A percentile compares a stretch with the other conserved stretches of the same genome.
Evolutionary conservation across 2,888 invertebrate species (phyloP).

Genomic region (Clistopyga incitator): DNA sequence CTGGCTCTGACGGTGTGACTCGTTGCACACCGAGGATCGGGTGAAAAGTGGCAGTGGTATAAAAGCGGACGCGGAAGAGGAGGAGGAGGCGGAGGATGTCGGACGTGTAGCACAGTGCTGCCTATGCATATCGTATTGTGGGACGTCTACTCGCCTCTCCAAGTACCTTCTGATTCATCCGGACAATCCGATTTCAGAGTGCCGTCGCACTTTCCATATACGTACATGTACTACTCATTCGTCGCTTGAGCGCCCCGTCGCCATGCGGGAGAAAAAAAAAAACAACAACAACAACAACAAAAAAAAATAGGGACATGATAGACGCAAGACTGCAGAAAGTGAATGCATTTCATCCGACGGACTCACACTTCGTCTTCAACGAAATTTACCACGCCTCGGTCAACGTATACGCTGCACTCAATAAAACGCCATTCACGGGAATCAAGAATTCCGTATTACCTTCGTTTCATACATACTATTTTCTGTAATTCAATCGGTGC

Average conservation of each 20-base stretch:
- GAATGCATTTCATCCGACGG: not conserved
- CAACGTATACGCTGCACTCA: too few species aligned
- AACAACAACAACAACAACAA: not conserved
- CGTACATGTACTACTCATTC: not conserved
- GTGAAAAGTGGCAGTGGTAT: slow-evolving; percentile 53
- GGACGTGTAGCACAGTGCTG: not conserved
- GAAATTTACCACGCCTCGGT: not conserved
- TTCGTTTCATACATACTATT: too few species aligned
- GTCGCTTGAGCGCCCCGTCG: not conserved
- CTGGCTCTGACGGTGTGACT: slow-evolving; percentile 18
- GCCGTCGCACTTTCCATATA: slow-evolving; percentile 19
- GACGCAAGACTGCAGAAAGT: not conserved
- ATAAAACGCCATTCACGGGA: too few species aligned
- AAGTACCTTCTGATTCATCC: slow-evolving; percentile 41
- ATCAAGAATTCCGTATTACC: too few species aligned
- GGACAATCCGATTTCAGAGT: slow-evolving; percentile 29
- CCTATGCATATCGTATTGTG: slow-evolving; percentile 46
- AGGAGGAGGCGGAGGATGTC: not conserved
- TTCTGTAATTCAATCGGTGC: too few species aligned
- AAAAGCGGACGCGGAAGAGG: slow-evolving; percentile 10
- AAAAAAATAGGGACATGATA: not conserved
- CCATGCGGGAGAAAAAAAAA: not conserved
- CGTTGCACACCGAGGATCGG: slow-evolving; percentile 37
- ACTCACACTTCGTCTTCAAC: not conserved
- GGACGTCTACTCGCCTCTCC: slow-evolving; percentile 14